These are phyloP conservation scores for Ameiurus melas DNA, from an alignment of 2,113 vertebrate genomes.

Conservation along the genomic window DNA sequence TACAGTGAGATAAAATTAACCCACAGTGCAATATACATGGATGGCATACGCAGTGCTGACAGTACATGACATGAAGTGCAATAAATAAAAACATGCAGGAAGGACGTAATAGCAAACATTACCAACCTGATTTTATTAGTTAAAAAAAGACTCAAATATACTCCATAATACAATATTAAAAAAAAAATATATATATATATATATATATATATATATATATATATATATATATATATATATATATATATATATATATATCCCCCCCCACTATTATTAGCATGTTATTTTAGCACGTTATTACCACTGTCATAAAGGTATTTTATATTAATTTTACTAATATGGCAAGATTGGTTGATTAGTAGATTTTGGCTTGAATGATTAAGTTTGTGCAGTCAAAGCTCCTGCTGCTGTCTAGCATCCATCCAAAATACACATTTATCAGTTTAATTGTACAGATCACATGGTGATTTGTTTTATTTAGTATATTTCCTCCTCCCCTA, in stretches of 20 bases:
- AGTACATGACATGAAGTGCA: background rate
- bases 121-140: background rate
- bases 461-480: background rate
- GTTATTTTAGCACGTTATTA: too few species aligned
- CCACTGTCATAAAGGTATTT: too few species aligned
- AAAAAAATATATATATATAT: too few species aligned
- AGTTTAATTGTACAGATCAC: background rate
- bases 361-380: too few species aligned
- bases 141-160: too few species aligned
- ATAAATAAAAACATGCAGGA: background rate
- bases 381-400: too few species aligned
- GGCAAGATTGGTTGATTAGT: background rate
- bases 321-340: background rate
- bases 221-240: too few species aligned
- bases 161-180: background rate
- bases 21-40: background rate
- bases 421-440: background rate
- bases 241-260: too few species aligned
- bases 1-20: background rate
- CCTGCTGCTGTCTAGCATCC: too few species aligned
- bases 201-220: too few species aligned
- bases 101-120: background rate
- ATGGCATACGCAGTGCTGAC: background rate
- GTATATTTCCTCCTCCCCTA: background rate
- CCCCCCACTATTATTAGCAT: too few species aligned